phyloP scores from a whole-genome alignment of 30 jellyfish, hydroid and myxozoan genomes.

The Aurelia aurita region DNA sequence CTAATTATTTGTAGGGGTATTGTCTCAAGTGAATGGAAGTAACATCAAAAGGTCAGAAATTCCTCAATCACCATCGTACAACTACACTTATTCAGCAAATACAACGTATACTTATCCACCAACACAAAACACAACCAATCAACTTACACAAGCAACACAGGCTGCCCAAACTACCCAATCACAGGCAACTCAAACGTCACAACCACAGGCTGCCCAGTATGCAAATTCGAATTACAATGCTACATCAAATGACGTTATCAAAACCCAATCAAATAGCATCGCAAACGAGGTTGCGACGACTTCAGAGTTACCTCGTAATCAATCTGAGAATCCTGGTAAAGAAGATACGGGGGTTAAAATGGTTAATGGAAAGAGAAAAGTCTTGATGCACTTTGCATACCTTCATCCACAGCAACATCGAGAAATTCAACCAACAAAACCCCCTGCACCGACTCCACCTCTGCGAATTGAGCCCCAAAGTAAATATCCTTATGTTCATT shows the following conservation, averaged over 20 bases:
- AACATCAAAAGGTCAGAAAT: conserved; percentile 34
- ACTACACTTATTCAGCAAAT: not conserved
- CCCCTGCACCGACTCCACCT: conserved; percentile 95
- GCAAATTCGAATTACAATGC: not conserved
- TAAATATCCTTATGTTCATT: conserved; percentile 21
- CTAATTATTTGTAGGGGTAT: too few relatives aligned
- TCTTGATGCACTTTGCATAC: conserved; percentile 83
- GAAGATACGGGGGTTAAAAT: conserved; percentile 3
- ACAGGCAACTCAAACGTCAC: not conserved
- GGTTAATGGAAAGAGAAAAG: conserved; percentile 51
- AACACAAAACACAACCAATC: not conserved
- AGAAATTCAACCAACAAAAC: conserved; percentile 74
- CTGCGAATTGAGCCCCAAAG: conserved; percentile 92
- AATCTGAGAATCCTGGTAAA: not conserved
- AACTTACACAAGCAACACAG: not conserved
- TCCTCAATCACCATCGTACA: conserved; percentile 14
- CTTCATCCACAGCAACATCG: conserved; percentile 81
- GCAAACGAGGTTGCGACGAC: not conserved
- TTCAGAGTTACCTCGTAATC: not conserved
- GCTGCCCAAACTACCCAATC: not conserved
- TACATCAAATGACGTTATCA: not conserved
- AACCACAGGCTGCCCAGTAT: not conserved
- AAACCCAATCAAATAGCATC: not conserved
- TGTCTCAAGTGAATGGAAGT: not conserved
- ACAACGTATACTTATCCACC: not conserved